A percentile compares a stretch with the other conserved stretches of the same genome.
These are phyloP conservation scores for Limnothrissa miodon DNA, from an alignment of 2,113 vertebrate species.

Conservation along the genomic window DNA sequence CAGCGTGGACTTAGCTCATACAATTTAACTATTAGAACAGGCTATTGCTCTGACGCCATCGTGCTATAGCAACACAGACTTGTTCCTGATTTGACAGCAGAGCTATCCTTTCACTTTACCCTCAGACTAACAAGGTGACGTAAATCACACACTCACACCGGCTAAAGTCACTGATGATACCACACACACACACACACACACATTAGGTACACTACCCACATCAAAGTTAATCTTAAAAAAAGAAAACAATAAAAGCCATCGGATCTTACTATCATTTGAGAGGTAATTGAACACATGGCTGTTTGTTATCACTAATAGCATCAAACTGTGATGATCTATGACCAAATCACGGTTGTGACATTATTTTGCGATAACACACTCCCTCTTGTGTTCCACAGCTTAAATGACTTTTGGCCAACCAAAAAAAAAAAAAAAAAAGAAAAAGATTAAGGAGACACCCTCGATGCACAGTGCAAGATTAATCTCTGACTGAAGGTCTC, in stretches of 20 bases:
- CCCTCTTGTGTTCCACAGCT: not conserved
- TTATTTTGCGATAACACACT: constrained; percentile 18
- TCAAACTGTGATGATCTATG: not conserved
- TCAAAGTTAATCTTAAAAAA: not conserved
- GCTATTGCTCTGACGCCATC: not conserved
- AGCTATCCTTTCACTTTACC: not conserved
- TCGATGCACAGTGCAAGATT: not conserved
- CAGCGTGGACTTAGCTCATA: too few relatives aligned
- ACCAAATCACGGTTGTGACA: not conserved
- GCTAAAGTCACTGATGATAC: not conserved
- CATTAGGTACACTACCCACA: not conserved
- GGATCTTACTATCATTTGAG: not conserved
- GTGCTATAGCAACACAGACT: not conserved
- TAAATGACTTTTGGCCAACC: not conserved
- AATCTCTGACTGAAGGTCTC: constrained; percentile 36
- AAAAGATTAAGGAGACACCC: constrained; percentile 9
- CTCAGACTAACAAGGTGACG: not conserved
- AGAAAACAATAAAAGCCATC: not conserved
- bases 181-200: not conserved
- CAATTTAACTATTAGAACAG: not conserved
- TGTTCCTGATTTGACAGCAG: not conserved
- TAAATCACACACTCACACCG: not conserved
- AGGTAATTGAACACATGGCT: not conserved
- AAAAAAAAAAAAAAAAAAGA: not conserved
- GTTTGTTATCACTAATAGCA: constrained; percentile 5